These are phyloP conservation scores for Scytalopus superciliaris DNA, from an alignment of 2,113 vertebrate genomes.

Conservation along the genomic window DNA sequence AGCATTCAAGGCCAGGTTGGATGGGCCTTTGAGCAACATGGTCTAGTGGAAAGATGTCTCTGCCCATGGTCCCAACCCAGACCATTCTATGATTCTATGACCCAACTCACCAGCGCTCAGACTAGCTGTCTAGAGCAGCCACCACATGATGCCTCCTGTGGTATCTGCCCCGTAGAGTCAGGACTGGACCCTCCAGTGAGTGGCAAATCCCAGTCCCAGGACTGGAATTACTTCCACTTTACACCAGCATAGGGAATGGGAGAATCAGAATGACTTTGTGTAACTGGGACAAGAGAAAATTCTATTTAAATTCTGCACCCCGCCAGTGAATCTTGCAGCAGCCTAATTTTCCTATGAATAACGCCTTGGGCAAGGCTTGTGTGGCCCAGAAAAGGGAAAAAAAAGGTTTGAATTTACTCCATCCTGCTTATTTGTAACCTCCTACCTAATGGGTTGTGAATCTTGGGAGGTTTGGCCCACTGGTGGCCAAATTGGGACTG, in stretches of 20 bases:
- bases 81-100: background rate
- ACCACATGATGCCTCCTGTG: accelerated
- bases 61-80: accelerated
- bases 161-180: background rate
- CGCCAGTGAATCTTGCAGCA: conserved; percentile 34
- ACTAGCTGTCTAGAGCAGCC: accelerated
- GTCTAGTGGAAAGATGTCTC: background rate
- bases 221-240: background rate
- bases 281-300: conserved; percentile 64
- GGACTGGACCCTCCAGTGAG: background rate
- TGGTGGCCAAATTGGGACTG: background rate
- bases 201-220: background rate
- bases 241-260: background rate
- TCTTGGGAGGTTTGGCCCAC: background rate
- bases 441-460: background rate
- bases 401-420: conserved; percentile 4
- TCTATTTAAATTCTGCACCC: conserved; percentile 58
- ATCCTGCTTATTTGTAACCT: conserved; percentile 28
- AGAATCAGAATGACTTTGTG: conserved; percentile 23
- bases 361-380: conserved; percentile 60
- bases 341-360: conserved; percentile 53
- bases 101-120: background rate
- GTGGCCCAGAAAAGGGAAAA: conserved; percentile 58
- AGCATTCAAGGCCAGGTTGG: background rate
- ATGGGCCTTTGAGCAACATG: background rate